phyloP scores from a whole-genome alignment of 2,113 vertebrate genomes.

The Datnioides undecimradiatus region DNA sequence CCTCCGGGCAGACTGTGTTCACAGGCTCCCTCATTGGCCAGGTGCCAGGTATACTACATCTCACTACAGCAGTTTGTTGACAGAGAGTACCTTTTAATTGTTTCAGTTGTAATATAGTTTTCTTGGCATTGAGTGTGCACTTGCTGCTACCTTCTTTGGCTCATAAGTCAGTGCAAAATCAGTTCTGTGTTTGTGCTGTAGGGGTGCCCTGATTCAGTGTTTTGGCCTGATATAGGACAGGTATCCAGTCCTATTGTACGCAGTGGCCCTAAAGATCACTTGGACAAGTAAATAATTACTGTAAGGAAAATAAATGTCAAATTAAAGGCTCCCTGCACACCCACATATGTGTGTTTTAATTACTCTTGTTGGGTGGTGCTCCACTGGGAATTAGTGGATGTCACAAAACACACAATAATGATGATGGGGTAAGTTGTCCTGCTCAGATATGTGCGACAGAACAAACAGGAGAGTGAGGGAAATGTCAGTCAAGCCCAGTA shows the following conservation, averaged over 20 bases:
- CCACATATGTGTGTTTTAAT: slow-evolving; percentile 5
- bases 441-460: background rate
- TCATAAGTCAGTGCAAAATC: background rate
- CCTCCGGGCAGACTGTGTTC: slow-evolving; percentile 20
- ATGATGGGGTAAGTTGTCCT: background rate
- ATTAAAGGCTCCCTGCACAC: background rate
- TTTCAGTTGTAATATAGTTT: slow-evolving; percentile 12
- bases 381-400: background rate
- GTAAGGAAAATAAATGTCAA: background rate
- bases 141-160: background rate
- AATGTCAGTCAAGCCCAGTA: background rate
- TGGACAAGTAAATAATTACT: background rate
- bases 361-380: background rate
- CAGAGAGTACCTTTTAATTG: slow-evolving; percentile 38
- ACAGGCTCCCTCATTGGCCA: slow-evolving; percentile 29
- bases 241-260: background rate
- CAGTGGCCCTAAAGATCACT: background rate
- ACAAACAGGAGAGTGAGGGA: background rate
- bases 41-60: slow-evolving; percentile 35
- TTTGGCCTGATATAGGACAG: background rate
- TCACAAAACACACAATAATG: background rate
- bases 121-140: background rate
- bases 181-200: background rate
- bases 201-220: background rate
- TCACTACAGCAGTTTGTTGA: slow-evolving; percentile 40